These are phyloP conservation scores for Amphimallon solstitiale DNA, from an alignment of 2,888 invertebrate genomes.

Conservation along the genomic window DNA sequence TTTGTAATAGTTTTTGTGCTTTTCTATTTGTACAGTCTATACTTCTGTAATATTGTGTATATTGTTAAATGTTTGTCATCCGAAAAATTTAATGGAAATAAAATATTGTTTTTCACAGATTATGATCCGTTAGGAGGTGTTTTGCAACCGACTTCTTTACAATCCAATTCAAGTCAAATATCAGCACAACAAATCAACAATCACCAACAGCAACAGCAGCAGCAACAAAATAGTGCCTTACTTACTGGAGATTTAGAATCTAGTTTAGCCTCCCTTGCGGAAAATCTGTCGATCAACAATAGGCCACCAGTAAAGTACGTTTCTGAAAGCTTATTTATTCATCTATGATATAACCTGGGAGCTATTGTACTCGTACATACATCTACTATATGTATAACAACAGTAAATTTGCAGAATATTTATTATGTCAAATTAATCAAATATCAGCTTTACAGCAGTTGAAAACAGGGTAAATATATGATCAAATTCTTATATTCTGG, in stretches of 20 bases:
- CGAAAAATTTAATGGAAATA: neutral
- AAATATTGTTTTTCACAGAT: slow-evolving; percentile 62
- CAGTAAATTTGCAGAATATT: too few species aligned
- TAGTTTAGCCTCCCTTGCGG: slow-evolving; percentile 91
- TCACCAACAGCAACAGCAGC: slow-evolving; percentile 46
- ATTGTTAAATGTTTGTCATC: too few species aligned
- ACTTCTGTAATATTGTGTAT: too few species aligned
- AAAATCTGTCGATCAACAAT: slow-evolving; percentile 89
- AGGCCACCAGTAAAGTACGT: slow-evolving; percentile 79
- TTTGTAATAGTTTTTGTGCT: slow-evolving; percentile 14
- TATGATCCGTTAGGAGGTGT: slow-evolving; percentile 81
- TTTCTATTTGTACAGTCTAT: neutral
- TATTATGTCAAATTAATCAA: too few species aligned
- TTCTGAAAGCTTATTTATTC: too few species aligned
- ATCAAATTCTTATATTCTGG: too few species aligned
- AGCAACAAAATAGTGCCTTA: slow-evolving; percentile 66
- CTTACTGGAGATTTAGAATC: slow-evolving; percentile 94
- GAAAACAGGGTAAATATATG: too few species aligned
- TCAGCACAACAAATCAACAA: slow-evolving; percentile 40
- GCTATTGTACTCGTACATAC: too few species aligned
- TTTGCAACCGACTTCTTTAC: slow-evolving; percentile 68
- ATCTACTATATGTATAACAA: too few species aligned
- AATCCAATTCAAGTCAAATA: slow-evolving; percentile 51
- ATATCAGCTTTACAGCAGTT: too few species aligned
- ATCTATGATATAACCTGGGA: too few species aligned